Base-by-base conservation (phyloP, 2,797 vertebrate species). In the Cottoperca gobio region DNA sequence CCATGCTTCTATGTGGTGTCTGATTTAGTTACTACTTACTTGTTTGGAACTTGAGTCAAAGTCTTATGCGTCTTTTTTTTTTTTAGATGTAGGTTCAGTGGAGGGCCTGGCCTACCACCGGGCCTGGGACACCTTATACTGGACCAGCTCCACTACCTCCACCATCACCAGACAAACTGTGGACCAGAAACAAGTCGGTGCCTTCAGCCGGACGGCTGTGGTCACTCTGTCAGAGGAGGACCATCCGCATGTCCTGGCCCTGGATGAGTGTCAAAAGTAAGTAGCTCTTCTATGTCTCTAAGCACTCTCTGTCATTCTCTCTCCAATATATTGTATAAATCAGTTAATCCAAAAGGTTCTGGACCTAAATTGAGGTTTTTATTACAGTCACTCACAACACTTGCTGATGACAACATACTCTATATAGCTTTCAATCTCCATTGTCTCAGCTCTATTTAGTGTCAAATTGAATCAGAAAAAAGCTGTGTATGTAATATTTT, bases 231-330 rank as follows among this genome's bases (percentile, higher is more conserved):
- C 97, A 0, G 97, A 99, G 86, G 98, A 99, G 3, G 98, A 99
- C 90, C 98, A 99, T 80, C 98, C 98, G 0, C 98, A 99, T 0
- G 96, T 96, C 31, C 90, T 99, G 42, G 95, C 96, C 48, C 90
- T 99, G 83, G 98, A 99, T 9, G 98, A 99, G 86, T 99, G 98
- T 88, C 98, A 99, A 83, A 98, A 96, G 97, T 99, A 91, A 94
- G 97, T 89, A 14, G 39, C 55, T 49, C 1, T 31, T 59, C 23
- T 5, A 8, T 35, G 1, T 55, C 6, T 16, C 7, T 26, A 2
- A 13, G n/a, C 9, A 14, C 5, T 31, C 12, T 54, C 5, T n/a
- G 1, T 10, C 0, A 26, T 23, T 3, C 4, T 52, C 24, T 39
- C 7, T 26, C 2, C 24, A 24, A 28, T 39, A 31, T 1, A 40